Conservation (phyloP, 2,113 vertebrate genomes). For the Hassar affinis region DNA sequence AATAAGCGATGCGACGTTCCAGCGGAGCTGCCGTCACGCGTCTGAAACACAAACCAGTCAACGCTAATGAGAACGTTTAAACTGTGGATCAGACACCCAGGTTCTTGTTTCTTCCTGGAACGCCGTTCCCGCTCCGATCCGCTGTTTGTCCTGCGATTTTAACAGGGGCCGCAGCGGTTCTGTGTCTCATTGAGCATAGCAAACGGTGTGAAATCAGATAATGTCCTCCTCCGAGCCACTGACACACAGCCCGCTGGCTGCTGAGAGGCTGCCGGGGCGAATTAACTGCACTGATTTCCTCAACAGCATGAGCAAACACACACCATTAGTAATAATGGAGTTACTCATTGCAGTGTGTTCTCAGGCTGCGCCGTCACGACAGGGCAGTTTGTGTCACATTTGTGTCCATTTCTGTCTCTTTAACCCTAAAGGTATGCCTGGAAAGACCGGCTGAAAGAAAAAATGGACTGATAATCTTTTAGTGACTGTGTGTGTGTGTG, state of each 20-base stretch:
- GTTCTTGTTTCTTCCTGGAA: neutral
- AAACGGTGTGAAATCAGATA: slow-evolving; percentile 49
- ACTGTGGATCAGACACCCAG: neutral
- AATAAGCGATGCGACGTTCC: neutral
- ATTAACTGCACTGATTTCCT: slow-evolving; percentile 49
- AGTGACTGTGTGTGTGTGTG: too few species aligned
- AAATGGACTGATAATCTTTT: too few species aligned
- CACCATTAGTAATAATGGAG: slow-evolving; percentile 49
- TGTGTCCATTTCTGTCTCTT: neutral
- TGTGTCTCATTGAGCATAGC: slow-evolving; percentile 36
- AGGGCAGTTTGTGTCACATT: slow-evolving; percentile 1
- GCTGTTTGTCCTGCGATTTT: slow-evolving; percentile 30
- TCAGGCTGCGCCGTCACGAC: slow-evolving; percentile 12
- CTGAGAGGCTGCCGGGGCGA: slow-evolving; percentile 38
- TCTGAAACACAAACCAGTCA: neutral
- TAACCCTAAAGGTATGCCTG: neutral
- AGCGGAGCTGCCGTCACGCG: neutral
- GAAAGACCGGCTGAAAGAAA: neutral
- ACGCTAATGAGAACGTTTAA: neutral
- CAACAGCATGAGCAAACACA: slow-evolving; percentile 49
- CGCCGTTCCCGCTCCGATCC: slow-evolving; percentile 22
- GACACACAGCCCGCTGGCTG: slow-evolving; percentile 41
- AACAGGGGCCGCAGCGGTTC: slow-evolving; percentile 22
- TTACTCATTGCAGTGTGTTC: slow-evolving; percentile 32
- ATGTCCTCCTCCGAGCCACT: slow-evolving; percentile 33